Evolutionary conservation across 2,888 invertebrate genomes (phyloP).

Genomic region (Eumacrocentrus americanus): DNA sequence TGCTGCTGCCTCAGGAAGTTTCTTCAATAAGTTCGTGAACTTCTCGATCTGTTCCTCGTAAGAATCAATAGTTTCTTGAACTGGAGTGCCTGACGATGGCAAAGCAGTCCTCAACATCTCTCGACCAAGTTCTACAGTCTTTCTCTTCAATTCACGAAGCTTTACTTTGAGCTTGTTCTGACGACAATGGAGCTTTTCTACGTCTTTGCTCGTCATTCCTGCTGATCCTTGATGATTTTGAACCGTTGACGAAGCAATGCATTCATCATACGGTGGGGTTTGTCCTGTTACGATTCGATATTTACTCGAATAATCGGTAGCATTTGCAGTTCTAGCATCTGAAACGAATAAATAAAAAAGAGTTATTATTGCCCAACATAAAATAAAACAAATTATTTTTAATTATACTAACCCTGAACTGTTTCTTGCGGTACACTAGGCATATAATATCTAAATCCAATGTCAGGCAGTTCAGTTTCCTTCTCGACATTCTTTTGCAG

Average conservation of each 20-base stretch:
- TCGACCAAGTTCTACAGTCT: slow-evolving; percentile 40
- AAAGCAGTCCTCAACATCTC: slow-evolving; percentile 36
- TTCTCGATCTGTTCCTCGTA: slow-evolving; percentile 50
- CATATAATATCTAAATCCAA: slow-evolving; percentile 21
- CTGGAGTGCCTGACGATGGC: slow-evolving; percentile 30
- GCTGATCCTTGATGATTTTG: neutral
- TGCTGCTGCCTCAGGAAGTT: slow-evolving; percentile 37
- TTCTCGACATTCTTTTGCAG: neutral
- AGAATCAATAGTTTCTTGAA: slow-evolving; percentile 45
- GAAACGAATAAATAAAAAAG: too few species aligned
- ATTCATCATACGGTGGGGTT: slow-evolving; percentile 37
- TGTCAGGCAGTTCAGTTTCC: neutral
- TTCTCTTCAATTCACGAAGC: slow-evolving; percentile 42
- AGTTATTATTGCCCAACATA: neutral
- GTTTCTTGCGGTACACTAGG: neutral
- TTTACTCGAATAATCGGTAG: slow-evolving; percentile 36
- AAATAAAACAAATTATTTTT: neutral
- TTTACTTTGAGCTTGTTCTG: slow-evolving; percentile 42
- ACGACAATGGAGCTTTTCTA: slow-evolving; percentile 38
- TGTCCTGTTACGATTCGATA: slow-evolving; percentile 46
- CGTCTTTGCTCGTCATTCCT: slow-evolving; percentile 26
- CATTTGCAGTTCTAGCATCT: slow-evolving; percentile 2
- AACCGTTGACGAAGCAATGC: slow-evolving; percentile 16
- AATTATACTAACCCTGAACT: slow-evolving; percentile 1
- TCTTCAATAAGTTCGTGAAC: slow-evolving; percentile 44